These are phyloP conservation scores for Oncorhynchus tshawytscha DNA, from an alignment of 2,113 vertebrate genomes.

Conservation along the genomic window DNA sequence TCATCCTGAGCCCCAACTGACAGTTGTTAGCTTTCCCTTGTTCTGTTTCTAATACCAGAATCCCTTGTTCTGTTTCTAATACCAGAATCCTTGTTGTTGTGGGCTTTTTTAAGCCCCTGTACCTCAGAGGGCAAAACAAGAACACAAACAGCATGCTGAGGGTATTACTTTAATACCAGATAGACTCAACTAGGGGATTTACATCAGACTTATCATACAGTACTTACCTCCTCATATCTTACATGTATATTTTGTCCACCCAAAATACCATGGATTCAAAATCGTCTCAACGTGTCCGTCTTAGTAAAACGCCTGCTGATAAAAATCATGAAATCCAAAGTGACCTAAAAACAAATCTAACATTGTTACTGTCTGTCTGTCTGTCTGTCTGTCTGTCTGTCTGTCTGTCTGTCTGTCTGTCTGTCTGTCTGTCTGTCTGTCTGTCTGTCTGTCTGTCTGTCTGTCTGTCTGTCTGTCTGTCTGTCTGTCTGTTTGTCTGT, in stretches of 20 bases:
- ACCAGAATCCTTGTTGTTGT: constrained; percentile 28
- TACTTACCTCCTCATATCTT: not conserved
- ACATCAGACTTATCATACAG: constrained; percentile 1
- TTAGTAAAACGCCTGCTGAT: not conserved
- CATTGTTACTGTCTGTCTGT: too few species aligned
- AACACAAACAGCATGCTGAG: constrained; percentile 10
- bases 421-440: too few species aligned
- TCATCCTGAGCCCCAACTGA: not conserved
- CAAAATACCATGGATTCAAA: not conserved
- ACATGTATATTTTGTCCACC: not conserved
- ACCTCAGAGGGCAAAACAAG: constrained; percentile 9
- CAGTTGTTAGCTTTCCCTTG: not conserved
- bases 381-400: too few species aligned
- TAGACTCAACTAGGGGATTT: not conserved
- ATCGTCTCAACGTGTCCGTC: not conserved
- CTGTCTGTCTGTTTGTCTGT: too few species aligned
- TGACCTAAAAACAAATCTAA: too few species aligned
- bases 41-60: constrained; percentile 11
- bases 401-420: too few species aligned
- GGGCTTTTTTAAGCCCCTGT: not conserved
- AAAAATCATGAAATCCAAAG: not conserved
- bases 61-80: constrained; percentile 26
- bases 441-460: too few species aligned
- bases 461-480: too few species aligned
- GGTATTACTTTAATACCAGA: constrained; percentile 17